phyloP scores from a whole-genome alignment of 2,888 invertebrate species.

The Lasius platythorax region DNA sequence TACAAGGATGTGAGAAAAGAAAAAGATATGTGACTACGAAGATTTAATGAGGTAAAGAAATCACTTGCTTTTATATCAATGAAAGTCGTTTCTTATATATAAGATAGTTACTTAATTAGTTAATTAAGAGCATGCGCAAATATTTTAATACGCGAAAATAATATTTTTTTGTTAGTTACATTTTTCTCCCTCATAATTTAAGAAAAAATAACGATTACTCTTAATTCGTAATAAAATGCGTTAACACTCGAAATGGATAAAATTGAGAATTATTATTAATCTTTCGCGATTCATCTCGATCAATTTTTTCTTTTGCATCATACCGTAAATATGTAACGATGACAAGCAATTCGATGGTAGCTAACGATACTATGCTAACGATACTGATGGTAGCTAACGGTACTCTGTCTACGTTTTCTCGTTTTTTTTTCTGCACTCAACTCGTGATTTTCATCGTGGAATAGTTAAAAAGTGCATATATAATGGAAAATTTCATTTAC shows the following conservation, averaged over 20 bases:
- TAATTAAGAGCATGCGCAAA: not conserved
- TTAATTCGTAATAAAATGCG: not conserved
- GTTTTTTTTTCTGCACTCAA: constrained; percentile 18
- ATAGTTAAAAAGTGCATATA: constrained; percentile 36
- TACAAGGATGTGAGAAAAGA: not conserved
- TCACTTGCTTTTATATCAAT: not conserved
- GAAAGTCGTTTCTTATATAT: not conserved
- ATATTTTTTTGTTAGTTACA: not conserved
- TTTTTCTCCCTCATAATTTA: not conserved
- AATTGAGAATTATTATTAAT: not conserved
- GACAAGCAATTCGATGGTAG: constrained; percentile 24
- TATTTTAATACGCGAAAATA: not conserved
- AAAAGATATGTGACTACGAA: not conserved
- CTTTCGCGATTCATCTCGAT: constrained; percentile 15
- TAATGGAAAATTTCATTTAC: constrained; percentile 53
- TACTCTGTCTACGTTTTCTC: constrained; percentile 1
- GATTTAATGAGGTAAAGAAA: not conserved
- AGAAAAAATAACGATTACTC: not conserved
- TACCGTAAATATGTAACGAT: constrained; percentile 25
- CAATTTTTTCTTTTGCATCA: not conserved
- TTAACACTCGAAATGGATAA: not conserved
- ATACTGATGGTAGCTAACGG: not conserved
- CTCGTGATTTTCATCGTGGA: constrained; percentile 23
- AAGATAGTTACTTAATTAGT: not conserved
- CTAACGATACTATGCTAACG: constrained; percentile 17